These are phyloP conservation scores for Catagonus wagneri DNA, from an alignment of 2,113 vertebrate species.

Conservation along the genomic window DNA sequence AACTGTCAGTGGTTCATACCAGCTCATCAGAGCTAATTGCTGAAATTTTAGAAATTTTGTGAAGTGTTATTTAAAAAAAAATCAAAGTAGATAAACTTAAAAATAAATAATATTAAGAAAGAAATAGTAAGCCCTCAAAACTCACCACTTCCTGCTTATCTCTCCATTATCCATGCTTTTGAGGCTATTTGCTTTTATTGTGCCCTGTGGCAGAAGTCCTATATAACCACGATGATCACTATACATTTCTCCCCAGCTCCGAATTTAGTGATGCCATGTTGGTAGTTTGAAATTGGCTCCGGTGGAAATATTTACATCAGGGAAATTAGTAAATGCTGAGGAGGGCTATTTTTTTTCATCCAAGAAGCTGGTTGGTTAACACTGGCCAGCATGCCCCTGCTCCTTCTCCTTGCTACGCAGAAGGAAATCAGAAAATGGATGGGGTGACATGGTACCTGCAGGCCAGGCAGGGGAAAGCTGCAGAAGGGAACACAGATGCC, in stretches of 20 bases:
- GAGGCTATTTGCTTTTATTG: not conserved
- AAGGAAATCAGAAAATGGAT: not conserved
- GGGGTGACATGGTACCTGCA: not conserved
- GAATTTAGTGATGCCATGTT: not conserved
- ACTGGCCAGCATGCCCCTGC: not conserved
- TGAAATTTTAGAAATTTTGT: not conserved
- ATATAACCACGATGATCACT: rapidly evolving
- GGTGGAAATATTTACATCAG: not conserved
- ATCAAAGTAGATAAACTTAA: not conserved
- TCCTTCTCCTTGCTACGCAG: not conserved
- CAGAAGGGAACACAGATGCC: not conserved
- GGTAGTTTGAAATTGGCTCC: not conserved
- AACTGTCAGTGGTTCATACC: not conserved
- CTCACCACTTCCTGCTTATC: not conserved
- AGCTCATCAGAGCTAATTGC: rapidly evolving
- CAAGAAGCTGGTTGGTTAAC: not conserved
- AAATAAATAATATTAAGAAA: not conserved
- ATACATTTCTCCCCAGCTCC: rapidly evolving
- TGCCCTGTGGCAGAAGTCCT: not conserved
- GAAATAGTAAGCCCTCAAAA: not conserved
- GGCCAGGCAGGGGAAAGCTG: not conserved
- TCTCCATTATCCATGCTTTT: rapidly evolving
- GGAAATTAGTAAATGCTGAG: not conserved
- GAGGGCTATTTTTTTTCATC: not conserved
- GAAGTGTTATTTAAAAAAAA: not conserved